These are phyloP conservation scores for Caenorhabditis plicata DNA, from an alignment of 2,888 invertebrate genomes.

Conservation along the genomic window DNA sequence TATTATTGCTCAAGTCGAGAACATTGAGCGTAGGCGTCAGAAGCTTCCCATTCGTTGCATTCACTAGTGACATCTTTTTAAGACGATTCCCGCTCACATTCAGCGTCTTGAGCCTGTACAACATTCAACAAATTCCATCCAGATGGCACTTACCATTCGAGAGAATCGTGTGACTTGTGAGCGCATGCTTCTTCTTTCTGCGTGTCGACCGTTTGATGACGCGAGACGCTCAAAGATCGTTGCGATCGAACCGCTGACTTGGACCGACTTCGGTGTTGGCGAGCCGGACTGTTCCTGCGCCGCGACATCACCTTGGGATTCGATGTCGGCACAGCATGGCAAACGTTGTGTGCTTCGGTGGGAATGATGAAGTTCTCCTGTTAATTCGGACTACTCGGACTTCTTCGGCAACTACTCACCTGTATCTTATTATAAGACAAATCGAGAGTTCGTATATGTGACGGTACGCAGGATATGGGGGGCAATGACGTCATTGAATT, in stretches of 20 bases:
- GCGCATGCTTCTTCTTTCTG: constrained; percentile 43
- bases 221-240: constrained; percentile 59
- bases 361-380: constrained; percentile 31
- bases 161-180: constrained; percentile 73
- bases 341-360: constrained; percentile 26
- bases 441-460: constrained; percentile 72
- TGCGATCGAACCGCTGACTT: constrained; percentile 64
- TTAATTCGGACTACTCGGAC: not conserved
- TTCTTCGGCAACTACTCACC: constrained; percentile 3
- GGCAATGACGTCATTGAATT: constrained; percentile 73
- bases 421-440: constrained; percentile 86
- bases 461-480: constrained; percentile 42
- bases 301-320: constrained; percentile 28
- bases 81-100: constrained; percentile 84
- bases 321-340: constrained; percentile 37
- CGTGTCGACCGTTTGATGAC: constrained; percentile 34
- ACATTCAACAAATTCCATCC: too few species aligned
- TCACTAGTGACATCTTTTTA: constrained; percentile 71
- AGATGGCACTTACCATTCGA: constrained; percentile 72
- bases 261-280: constrained; percentile 55
- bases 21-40: constrained; percentile 82
- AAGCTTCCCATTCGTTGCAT: constrained; percentile 4
- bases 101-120: constrained; percentile 80
- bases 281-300: constrained; percentile 32
- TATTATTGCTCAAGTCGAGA: constrained; percentile 89